Percentiles rank a stretch among this genome's conserved stretches.
These are phyloP conservation scores for Plotosus lineatus DNA, from an alignment of 2,113 vertebrate genomes.

Conservation along the genomic window DNA sequence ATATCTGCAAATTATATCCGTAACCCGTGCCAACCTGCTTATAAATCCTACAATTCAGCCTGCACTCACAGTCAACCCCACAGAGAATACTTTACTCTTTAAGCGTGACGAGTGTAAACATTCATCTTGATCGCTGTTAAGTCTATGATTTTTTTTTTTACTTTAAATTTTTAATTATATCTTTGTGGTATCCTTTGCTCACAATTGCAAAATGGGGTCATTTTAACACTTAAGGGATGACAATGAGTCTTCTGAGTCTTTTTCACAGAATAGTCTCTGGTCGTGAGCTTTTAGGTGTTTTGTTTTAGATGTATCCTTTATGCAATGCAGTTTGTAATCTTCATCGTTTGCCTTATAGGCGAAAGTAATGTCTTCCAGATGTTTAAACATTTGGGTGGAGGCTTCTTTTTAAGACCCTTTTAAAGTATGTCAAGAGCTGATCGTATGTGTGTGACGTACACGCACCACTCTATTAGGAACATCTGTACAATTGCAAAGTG, in stretches of 20 bases:
- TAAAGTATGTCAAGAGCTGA: background rate
- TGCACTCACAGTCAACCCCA: background rate
- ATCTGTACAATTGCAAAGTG: background rate
- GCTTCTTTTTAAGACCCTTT: background rate
- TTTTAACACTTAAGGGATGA: background rate
- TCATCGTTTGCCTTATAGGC: background rate
- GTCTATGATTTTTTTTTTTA: background rate
- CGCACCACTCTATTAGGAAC: background rate
- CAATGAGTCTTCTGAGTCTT: background rate
- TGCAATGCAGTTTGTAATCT: background rate
- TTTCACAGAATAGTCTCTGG: background rate
- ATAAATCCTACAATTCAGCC: background rate
- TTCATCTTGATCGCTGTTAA: background rate
- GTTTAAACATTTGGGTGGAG: background rate
- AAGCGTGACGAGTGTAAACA: background rate
- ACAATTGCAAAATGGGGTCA: background rate
- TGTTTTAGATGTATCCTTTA: background rate
- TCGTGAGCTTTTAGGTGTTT: background rate
- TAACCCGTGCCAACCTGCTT: background rate
- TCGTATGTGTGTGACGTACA: background rate
- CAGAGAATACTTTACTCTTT: background rate
- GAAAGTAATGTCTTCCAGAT: slow-evolving; percentile 3
- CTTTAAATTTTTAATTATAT: background rate
- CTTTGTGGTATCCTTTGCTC: background rate
- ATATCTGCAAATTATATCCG: background rate